These are phyloP conservation scores for Trichopria drosophilae DNA, from an alignment of 2,888 invertebrate genomes.

Conservation along the genomic window DNA sequence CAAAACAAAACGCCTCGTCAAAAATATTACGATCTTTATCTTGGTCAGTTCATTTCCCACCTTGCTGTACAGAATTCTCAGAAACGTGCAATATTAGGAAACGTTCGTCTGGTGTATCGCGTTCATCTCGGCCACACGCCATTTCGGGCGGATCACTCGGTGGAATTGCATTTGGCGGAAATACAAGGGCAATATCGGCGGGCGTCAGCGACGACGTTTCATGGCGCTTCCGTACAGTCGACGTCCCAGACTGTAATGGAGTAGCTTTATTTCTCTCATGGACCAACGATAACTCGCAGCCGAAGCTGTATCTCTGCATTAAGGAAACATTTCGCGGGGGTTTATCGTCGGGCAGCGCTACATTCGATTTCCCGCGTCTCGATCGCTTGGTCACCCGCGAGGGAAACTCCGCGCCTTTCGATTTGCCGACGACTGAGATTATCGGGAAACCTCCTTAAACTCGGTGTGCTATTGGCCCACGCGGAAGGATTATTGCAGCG, in stretches of 20 bases:
- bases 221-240: slow-evolving; percentile 19
- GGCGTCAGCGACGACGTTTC: slow-evolving; percentile 13
- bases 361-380: slow-evolving; percentile 38
- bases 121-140: slow-evolving; percentile 33
- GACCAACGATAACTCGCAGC: slow-evolving; percentile 39
- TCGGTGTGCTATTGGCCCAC: no score
- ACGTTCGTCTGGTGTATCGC: slow-evolving; percentile 20
- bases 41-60: neutral
- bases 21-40: neutral
- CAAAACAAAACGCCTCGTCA: no score
- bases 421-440: neutral
- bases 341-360: slow-evolving; percentile 39
- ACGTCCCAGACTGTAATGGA: slow-evolving; percentile 22
- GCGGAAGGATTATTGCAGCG: no score
- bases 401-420: neutral
- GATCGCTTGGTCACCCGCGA: slow-evolving; percentile 14
- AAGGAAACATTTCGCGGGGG: slow-evolving; percentile 42
- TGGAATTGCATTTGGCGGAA: slow-evolving; percentile 35
- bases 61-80: neutral
- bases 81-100: no score
- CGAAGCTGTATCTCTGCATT: slow-evolving; percentile 41
- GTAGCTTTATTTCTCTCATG: slow-evolving; percentile 38
- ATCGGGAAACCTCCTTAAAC: no score
- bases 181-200: slow-evolving; percentile 7
- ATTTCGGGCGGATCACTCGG: slow-evolving; percentile 37